Evolutionary conservation across 2,888 invertebrate genomes (phyloP).

Genomic region (Orchestes rusci): DNA sequence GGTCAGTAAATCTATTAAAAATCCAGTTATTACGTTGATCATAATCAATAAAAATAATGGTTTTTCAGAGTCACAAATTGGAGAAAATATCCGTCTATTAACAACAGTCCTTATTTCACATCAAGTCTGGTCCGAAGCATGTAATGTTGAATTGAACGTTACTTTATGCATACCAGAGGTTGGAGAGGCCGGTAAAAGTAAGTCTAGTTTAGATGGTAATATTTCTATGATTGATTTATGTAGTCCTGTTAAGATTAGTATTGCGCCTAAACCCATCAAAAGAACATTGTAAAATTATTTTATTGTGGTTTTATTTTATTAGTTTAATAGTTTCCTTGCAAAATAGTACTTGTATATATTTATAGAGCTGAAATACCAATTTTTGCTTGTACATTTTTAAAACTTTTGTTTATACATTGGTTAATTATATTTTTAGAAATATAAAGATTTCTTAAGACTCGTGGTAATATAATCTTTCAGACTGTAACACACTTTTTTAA

Average conservation of each 20-base stretch:
- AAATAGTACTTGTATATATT: too few relatives aligned
- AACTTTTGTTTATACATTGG: too few relatives aligned
- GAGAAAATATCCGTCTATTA: conserved; percentile 61
- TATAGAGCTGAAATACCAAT: too few relatives aligned
- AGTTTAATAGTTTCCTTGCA: too few relatives aligned
- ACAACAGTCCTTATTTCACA: conserved; percentile 87
- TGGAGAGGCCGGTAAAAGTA: conserved; percentile 42
- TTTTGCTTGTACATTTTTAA: too few relatives aligned
- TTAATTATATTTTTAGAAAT: too few relatives aligned
- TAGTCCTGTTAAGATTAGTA: conserved; percentile 77
- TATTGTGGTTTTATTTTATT: too few relatives aligned
- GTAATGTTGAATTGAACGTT: conserved; percentile 78
- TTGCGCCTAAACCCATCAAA: conserved; percentile 83
- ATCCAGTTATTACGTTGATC: conserved; percentile 35
- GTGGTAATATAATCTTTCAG: too few relatives aligned
- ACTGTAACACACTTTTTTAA: too few relatives aligned
- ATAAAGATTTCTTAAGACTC: too few relatives aligned
- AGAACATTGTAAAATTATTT: conserved; percentile 45
- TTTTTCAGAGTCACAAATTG: conserved; percentile 48
- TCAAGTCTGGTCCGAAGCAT: conserved; percentile 88
- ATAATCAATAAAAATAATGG: neutral
- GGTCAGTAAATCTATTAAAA: conserved; percentile 29
- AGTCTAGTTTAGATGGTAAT: conserved; percentile 43
- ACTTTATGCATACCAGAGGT: conserved; percentile 67
- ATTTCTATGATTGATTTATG: conserved; percentile 70